Conservation (phyloP, 2,797 vertebrate genomes). For the Tachyglossus aculeatus region DNA sequence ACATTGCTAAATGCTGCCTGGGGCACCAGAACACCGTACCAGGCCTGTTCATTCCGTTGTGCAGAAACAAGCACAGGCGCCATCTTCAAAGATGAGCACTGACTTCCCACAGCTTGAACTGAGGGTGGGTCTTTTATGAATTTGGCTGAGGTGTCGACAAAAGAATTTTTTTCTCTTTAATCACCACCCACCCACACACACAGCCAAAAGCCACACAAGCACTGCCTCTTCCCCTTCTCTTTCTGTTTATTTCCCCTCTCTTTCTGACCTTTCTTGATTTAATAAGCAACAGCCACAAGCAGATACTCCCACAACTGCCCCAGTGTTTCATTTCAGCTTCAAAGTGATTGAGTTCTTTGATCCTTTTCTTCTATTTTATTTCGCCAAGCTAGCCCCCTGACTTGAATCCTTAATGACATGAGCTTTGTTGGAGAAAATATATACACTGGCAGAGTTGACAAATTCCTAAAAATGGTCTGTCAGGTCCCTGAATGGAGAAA, state of each 20-base stretch:
- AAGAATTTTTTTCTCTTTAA: neutral
- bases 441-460: constrained; percentile 30
- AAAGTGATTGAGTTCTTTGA: constrained; percentile 19
- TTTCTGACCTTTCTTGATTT: neutral
- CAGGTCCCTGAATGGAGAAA: too few species aligned
- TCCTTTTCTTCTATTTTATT: constrained; percentile 41
- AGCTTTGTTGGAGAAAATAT: constrained; percentile 31
- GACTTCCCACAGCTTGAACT: neutral
- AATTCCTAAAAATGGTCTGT: too few species aligned
- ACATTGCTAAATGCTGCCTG: neutral
- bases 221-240: neutral
- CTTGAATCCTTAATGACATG: constrained; percentile 27
- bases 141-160: neutral
- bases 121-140: neutral
- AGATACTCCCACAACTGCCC: constrained; percentile 49
- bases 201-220: neutral
- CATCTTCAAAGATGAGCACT: neutral
- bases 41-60: neutral
- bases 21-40: neutral
- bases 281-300: neutral
- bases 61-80: neutral
- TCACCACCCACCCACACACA: too few species aligned
- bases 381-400: constrained; percentile 14
- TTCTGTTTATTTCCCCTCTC: neutral
- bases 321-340: constrained; percentile 51